Conservation (phyloP, 2,797 vertebrate genomes). For the Paguma larvata region DNA sequence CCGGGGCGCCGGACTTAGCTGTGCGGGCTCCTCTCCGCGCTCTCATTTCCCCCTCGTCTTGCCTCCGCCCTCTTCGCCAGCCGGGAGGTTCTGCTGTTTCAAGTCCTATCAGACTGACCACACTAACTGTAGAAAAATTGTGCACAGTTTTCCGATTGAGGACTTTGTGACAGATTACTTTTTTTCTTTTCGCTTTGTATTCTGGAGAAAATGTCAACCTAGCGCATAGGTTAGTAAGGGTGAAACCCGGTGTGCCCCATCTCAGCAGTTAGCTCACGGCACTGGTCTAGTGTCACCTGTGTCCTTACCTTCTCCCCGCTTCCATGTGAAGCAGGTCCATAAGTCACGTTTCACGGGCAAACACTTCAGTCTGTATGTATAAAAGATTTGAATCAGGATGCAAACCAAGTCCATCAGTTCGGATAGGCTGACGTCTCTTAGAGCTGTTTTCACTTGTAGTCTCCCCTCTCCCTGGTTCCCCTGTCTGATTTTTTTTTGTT, state of each 20-base stretch:
- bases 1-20: neutral
- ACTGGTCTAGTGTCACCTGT: neutral
- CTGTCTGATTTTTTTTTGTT: neutral
- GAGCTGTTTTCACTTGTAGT: fast-evolving
- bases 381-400: neutral
- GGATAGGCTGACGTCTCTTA: neutral
- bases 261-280: neutral
- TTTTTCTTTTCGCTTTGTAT: neutral
- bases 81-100: neutral
- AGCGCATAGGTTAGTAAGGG: neutral
- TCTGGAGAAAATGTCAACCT: neutral
- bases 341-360: neutral
- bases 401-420: fast-evolving
- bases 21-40: neutral
- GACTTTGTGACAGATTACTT: neutral
- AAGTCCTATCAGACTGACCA: neutral
- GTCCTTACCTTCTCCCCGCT: neutral
- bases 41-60: neutral
- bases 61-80: neutral
- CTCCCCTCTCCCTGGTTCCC: neutral
- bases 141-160: neutral
- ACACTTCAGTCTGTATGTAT: neutral
- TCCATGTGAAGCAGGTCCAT: neutral
- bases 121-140: neutral
- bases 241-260: neutral